Evolutionary conservation across 2,113 vertebrate genomes (phyloP).

Genomic region (Tyto alba): DNA sequence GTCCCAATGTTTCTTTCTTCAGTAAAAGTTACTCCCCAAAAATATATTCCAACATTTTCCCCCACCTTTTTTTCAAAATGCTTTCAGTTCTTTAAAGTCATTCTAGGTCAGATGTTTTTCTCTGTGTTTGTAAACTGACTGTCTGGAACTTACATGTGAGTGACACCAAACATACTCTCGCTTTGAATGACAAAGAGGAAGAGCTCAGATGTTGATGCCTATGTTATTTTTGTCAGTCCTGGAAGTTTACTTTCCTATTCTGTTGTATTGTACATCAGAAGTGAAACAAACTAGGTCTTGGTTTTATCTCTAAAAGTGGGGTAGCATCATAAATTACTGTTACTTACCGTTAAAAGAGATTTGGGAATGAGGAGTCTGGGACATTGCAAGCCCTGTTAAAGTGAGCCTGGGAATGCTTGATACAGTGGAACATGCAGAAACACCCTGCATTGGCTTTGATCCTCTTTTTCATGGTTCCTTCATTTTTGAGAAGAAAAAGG

Average conservation of each 20-base stretch:
- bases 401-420: neutral
- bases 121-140: neutral
- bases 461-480: neutral
- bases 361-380: neutral
- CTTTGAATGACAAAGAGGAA: slow-evolving; percentile 35
- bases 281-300: neutral
- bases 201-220: neutral
- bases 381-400: neutral
- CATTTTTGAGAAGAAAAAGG: neutral
- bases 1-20: neutral
- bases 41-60: neutral
- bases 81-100: neutral
- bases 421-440: neutral
- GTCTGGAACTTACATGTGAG: neutral
- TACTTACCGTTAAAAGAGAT: neutral
- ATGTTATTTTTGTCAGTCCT: neutral
- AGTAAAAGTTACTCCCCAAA: neutral
- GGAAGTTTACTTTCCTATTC: slow-evolving; percentile 40
- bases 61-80: neutral
- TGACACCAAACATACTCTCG: neutral
- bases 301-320: neutral
- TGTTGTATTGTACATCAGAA: slow-evolving; percentile 26
- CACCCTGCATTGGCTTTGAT: neutral
- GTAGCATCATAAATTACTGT: neutral
- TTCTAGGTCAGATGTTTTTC: neutral